A percentile compares a stretch with the other conserved stretches of the same genome.
phyloP scores from a whole-genome alignment of 2,113 vertebrate species.

The Barnardius zonarius region DNA sequence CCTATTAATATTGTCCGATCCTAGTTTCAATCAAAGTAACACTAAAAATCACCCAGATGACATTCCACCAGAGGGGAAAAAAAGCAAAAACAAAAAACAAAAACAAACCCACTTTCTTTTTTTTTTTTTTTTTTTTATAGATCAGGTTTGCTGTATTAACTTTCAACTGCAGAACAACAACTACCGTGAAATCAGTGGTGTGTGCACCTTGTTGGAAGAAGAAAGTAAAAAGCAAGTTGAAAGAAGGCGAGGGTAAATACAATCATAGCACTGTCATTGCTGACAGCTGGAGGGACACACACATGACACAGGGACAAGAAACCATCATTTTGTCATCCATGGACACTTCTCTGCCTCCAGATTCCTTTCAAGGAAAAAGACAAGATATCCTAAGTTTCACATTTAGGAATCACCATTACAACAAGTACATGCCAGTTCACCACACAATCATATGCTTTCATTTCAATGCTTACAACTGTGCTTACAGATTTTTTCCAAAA shows the following conservation, averaged over 20 bases:
- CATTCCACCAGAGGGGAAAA: not conserved
- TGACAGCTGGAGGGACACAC: not conserved
- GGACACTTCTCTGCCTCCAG: not conserved
- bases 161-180: not conserved
- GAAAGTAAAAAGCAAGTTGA: not conserved
- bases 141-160: not conserved
- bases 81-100: not conserved
- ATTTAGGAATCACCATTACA: no score
- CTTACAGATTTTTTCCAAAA: not conserved
- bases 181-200: not conserved
- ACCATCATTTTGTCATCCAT: not conserved
- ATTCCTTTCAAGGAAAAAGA: not conserved
- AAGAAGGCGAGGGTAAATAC: not conserved
- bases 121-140: no score
- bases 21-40: not conserved
- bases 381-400: not conserved
- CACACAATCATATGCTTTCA: not conserved
- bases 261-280: not conserved
- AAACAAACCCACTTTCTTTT: not conserved
- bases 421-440: not conserved
- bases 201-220: fast-evolving
- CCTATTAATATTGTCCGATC: no score
- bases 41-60: not conserved
- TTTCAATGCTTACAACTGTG: not conserved
- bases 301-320: not conserved